Base-by-base conservation (phyloP, 2,797 vertebrate species). In the Aphelocoma californica region DNA sequence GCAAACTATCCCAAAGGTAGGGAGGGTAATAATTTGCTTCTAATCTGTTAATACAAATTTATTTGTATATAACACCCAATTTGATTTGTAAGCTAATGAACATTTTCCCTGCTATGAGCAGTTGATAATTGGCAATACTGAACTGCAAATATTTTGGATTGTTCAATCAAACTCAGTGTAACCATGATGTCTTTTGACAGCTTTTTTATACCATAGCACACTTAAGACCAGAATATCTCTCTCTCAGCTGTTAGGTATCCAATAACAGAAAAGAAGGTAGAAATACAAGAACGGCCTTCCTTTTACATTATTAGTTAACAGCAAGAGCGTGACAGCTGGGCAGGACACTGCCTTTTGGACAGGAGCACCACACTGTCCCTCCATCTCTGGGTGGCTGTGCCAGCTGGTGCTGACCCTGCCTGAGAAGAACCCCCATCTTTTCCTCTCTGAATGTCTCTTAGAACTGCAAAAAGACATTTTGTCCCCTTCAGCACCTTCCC, bases 101-200 rank as follows among this genome's bases (percentile, higher is more conserved):
- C 61, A 84, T 81, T 92, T 96, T 95, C 42, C 42, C 77, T 14
- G 7, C 60, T 83, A 89, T 56, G 87, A 94, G 86, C 88, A 81
- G 75, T 62, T 83, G 85, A 95, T 93, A 97, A 94, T 92, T 97
- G 96, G 97, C 96, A 97, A 65, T 81, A 86, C 40, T 92, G 26
- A 96, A 95, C 73, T 56, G 58, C 74, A 97, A 97, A 97, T 97
- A 97, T 96, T 96, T 96, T 97, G 91, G 94, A 88, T 93, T 96
- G 57, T 97, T 94, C 95, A 95, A 78, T 95, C 78, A 96, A 94
- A 93, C 45, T 91, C 93, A 91, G 73, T 65, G 79, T 90, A 97
- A 95, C 96, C 81, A 95, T 38, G 40, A 92, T 94, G 88, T 94
- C 91, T 97, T 96, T 97, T 97, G 96, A 92, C 97, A 97, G 95